Conservation (phyloP, 2,113 vertebrate species). For the Lathamus discolor region DNA sequence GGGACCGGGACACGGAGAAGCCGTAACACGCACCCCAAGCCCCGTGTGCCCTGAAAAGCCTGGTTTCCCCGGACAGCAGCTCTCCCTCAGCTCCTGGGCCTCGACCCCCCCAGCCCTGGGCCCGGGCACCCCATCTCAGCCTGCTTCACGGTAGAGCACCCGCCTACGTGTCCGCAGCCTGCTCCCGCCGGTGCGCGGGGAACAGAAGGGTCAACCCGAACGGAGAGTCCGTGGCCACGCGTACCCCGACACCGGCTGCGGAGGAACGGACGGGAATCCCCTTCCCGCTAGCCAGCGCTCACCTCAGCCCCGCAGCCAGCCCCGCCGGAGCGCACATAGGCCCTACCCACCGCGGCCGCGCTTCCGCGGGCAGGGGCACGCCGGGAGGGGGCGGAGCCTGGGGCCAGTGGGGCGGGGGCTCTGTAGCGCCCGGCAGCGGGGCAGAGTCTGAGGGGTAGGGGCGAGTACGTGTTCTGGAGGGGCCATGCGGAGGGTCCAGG, state of each 20-base stretch:
- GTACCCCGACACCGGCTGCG: rapidly evolving
- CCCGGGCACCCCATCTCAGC: background rate
- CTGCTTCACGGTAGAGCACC: rapidly evolving
- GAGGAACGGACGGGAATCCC: rapidly evolving
- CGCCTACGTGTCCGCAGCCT: background rate
- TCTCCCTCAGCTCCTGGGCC: background rate
- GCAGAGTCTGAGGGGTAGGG: rapidly evolving
- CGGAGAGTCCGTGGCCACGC: rapidly evolving
- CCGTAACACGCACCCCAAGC: background rate
- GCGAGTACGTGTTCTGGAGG: rapidly evolving
- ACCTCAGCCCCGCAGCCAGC: background rate
- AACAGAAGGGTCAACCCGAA: no score
- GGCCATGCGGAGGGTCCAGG: rapidly evolving
- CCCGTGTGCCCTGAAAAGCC: rapidly evolving
- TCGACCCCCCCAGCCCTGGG: rapidly evolving
- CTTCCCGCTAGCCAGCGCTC: background rate
- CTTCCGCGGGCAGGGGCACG: background rate
- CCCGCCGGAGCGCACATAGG: background rate
- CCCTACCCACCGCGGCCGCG: background rate
- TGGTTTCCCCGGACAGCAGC: rapidly evolving
- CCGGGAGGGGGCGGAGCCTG: background rate
- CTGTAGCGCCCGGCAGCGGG: rapidly evolving
- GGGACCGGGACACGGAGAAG: rapidly evolving
- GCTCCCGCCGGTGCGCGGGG: background rate
- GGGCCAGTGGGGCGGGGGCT: background rate